A percentile compares a stretch with the other conserved stretches of the same genome.
Evolutionary conservation across 2,888 invertebrate genomes (phyloP).

Genomic region (Sminthurinus aureus): DNA sequence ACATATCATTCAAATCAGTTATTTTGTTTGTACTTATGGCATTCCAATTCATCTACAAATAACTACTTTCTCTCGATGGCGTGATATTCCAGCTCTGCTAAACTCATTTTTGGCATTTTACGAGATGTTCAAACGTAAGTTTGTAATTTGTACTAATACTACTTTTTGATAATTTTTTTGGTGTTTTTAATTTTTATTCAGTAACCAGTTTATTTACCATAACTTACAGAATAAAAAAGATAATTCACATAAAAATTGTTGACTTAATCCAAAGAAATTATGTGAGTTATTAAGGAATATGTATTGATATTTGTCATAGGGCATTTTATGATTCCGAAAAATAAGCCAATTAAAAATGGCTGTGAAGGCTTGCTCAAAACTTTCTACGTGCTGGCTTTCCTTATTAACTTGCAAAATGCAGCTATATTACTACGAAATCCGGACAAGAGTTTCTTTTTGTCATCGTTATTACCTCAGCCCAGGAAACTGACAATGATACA

Average conservation of each 20-base stretch:
- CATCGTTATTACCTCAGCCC: constrained; percentile 20
- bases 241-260: too few species aligned
- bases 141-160: neutral
- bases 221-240: too few species aligned
- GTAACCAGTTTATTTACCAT: too few species aligned
- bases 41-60: constrained; percentile 31
- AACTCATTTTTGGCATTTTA: constrained; percentile 17
- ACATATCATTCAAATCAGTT: neutral
- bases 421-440: constrained; percentile 6
- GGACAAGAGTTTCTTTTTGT: constrained; percentile 10
- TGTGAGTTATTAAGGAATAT: neutral
- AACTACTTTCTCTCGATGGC: constrained; percentile 28
- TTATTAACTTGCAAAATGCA: constrained; percentile 27
- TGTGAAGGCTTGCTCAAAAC: constrained; percentile 10
- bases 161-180: neutral
- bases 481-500: neutral
- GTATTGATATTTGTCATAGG: neutral
- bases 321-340: neutral
- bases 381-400: neutral
- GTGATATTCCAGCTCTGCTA: constrained; percentile 10
- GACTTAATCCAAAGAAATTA: too few species aligned
- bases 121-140: constrained; percentile 16
- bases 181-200: neutral
- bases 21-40: constrained; percentile 17
- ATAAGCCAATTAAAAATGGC: neutral